A percentile compares a stretch with the other conserved stretches of the same genome.
phyloP scores from a whole-genome alignment of 2,888 invertebrate species.

The Willowsia nigromaculata region DNA sequence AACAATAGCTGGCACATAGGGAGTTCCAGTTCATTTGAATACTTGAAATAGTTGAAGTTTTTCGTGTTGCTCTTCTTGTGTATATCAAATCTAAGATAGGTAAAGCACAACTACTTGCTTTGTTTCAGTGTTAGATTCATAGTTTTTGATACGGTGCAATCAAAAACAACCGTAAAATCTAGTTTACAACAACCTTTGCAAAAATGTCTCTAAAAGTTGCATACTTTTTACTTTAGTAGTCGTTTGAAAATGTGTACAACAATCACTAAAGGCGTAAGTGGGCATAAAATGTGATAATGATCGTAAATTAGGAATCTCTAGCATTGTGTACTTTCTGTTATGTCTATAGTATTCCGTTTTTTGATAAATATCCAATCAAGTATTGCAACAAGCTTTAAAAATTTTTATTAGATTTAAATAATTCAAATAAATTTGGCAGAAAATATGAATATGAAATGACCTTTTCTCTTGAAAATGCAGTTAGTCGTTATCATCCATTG shows the following conservation, averaged over 20 bases:
- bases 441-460: not conserved
- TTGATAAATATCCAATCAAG: no score
- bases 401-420: not conserved
- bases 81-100: not conserved
- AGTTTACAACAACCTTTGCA: not conserved
- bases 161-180: slow-evolving; percentile 7
- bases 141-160: not conserved
- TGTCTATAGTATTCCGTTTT: no score
- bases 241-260: slow-evolving; percentile 2
- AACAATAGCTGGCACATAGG: slow-evolving; percentile 16
- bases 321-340: not conserved
- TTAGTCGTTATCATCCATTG: not conserved
- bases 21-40: slow-evolving; percentile 37
- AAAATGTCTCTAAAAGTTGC: not conserved
- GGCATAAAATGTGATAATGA: not conserved
- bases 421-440: not conserved
- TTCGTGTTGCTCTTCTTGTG: not conserved
- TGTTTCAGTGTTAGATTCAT: not conserved
- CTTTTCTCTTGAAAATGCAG: not conserved
- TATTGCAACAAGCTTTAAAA: not conserved
- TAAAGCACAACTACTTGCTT: not conserved
- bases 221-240: not conserved
- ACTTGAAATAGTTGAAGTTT: not conserved
- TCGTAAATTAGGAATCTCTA: not conserved
- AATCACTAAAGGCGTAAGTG: not conserved